Evolutionary conservation across 2,113 vertebrate species (phyloP).

Genomic region (Aspiorhynchus laticeps): DNA sequence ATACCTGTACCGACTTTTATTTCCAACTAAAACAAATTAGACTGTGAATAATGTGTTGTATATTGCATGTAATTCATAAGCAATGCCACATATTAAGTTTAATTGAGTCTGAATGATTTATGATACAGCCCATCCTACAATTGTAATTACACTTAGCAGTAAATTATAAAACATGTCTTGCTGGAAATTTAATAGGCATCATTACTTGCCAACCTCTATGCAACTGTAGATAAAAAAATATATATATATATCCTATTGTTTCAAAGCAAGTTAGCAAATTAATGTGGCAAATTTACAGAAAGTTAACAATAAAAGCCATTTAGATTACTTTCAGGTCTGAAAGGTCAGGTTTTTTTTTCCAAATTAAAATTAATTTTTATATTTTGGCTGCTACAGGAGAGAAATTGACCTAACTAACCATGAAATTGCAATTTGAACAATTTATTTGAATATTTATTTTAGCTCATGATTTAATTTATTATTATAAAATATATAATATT

Average conservation of each 20-base stretch:
- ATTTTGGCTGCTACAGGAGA: neutral
- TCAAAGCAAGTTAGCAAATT: neutral
- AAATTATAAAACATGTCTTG: neutral
- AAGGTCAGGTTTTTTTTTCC: too few species aligned
- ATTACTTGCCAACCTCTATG: neutral
- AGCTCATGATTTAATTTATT: neutral
- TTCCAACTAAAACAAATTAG: neutral
- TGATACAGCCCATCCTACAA: neutral
- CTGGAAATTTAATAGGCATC: neutral
- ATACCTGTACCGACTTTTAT: neutral
- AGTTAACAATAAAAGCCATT: neutral
- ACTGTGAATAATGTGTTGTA: neutral
- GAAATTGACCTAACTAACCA: neutral
- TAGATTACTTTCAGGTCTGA: neutral
- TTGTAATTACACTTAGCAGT: neutral
- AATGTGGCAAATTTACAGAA: neutral
- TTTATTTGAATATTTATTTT: neutral
- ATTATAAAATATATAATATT: neutral
- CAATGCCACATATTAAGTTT: neutral
- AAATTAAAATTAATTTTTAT: neutral
- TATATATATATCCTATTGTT: too few species aligned
- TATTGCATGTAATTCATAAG: neutral
- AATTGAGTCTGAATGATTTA: neutral
- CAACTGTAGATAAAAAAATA: too few species aligned
- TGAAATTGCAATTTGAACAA: neutral